Conservation (phyloP, 1,140 invertebrate genomes). For the Pararge aegeria region DNA sequence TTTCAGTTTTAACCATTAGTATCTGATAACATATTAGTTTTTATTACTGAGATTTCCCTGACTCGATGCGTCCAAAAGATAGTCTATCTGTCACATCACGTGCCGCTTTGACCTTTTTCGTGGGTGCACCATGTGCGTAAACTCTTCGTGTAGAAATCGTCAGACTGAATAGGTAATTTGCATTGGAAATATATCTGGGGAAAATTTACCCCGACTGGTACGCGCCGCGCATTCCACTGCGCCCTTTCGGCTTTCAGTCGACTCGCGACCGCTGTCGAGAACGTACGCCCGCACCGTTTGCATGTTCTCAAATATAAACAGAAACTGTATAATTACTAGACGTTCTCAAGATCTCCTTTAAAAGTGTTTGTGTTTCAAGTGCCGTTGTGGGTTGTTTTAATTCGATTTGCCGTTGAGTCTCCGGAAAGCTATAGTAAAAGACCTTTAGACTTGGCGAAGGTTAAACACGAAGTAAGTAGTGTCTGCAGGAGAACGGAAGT, state of each 20-base stretch:
- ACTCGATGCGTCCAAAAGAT: no score
- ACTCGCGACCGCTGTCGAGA: conserved; percentile 15
- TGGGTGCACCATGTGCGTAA: not conserved
- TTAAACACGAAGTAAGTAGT: conserved; percentile 13
- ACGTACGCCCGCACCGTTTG: conserved; percentile 20
- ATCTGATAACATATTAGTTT: no score
- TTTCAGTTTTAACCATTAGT: no score
- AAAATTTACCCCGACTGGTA: conserved; percentile 17
- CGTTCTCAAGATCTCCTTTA: not conserved
- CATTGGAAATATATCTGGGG: conserved; percentile 16
- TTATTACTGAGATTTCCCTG: no score
- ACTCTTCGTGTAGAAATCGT: not conserved
- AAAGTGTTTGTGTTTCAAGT: conserved; percentile 13
- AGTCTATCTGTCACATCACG: not conserved
- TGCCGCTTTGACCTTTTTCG: not conserved
- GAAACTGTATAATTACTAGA: conserved; percentile 18
- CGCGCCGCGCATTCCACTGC: conserved; percentile 23
- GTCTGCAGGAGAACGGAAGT: not conserved
- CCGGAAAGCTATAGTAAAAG: conserved; percentile 17
- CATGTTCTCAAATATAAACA: conserved; percentile 16
- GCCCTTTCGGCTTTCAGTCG: conserved; percentile 25
- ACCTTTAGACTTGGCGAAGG: conserved; percentile 9
- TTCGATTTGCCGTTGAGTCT: not conserved
- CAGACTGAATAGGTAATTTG: conserved; percentile 4
- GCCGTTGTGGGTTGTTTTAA: conserved; percentile 7